A percentile compares a stretch with the other conserved stretches of the same genome.
phyloP scores from a whole-genome alignment of 1,140 invertebrate genomes.

The Mercenaria mercenaria region DNA sequence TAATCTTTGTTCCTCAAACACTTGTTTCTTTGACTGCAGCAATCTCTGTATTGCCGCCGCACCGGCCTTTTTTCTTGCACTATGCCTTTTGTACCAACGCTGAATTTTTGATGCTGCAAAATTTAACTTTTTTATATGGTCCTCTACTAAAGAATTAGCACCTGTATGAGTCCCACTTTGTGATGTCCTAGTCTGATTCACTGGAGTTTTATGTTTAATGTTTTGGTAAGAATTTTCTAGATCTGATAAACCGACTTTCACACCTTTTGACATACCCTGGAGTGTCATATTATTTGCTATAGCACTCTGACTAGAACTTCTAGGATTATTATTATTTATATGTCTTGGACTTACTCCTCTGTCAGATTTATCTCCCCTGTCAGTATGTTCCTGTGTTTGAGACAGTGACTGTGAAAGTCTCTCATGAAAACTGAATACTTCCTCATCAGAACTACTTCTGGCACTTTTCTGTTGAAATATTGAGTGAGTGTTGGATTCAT shows the following conservation, averaged over 20 bases:
- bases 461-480: constrained; percentile 81
- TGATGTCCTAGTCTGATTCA: constrained; percentile 81
- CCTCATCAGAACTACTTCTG: constrained; percentile 79
- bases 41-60: constrained; percentile 82
- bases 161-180: constrained; percentile 40
- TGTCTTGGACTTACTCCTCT: constrained; percentile 13
- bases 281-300: constrained; percentile 84
- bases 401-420: constrained; percentile 73
- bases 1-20: constrained; percentile 62
- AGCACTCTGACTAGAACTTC: constrained; percentile 65
- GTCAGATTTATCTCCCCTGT: constrained; percentile 58
- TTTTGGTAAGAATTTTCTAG: constrained; percentile 86
- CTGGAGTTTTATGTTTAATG: constrained; percentile 85
- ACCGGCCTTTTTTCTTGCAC: constrained; percentile 70
- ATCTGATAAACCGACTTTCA: constrained; percentile 81
- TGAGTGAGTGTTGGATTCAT: constrained; percentile 74
- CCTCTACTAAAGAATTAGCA: constrained; percentile 74
- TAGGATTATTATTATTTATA: constrained; percentile 16
- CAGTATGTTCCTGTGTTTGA: constrained; percentile 67
- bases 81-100: constrained; percentile 77
- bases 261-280: constrained; percentile 77
- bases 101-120: constrained; percentile 83
- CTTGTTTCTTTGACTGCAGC: constrained; percentile 80
- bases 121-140: constrained; percentile 82
- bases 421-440: constrained; percentile 71